These are phyloP conservation scores for Oppia nitens DNA, from an alignment of 1,140 invertebrate species.

Conservation along the genomic window DNA sequence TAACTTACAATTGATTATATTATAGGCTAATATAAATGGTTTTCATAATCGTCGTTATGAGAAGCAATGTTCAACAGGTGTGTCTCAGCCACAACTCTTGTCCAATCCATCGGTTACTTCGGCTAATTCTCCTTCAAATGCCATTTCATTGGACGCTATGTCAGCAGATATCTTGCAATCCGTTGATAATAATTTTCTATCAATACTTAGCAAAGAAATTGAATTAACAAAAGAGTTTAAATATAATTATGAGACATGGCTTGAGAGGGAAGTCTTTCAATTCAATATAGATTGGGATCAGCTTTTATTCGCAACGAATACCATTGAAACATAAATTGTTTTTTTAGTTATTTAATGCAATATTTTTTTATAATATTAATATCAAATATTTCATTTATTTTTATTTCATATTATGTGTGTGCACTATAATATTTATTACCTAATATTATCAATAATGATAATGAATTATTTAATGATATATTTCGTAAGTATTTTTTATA, in stretches of 20 bases:
- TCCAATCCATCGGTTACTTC: constrained; percentile 20
- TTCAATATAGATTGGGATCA: constrained; percentile 46
- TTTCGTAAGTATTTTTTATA: neutral
- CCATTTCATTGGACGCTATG: neutral
- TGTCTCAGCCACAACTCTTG: neutral
- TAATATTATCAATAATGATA: neutral
- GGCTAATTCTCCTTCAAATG: neutral
- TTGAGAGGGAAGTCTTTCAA: constrained; percentile 89
- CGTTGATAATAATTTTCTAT: constrained; percentile 64
- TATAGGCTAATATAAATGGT: constrained; percentile 78
- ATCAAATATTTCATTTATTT: neutral
- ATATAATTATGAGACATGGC: constrained; percentile 86
- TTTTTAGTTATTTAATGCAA: neutral
- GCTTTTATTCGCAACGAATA: constrained; percentile 26
- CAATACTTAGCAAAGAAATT: constrained; percentile 47
- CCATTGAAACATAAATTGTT: neutral
- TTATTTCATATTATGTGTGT: neutral
- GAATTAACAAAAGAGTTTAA: constrained; percentile 90
- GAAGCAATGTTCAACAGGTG: constrained; percentile 19
- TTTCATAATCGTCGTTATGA: constrained; percentile 85
- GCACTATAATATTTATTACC: neutral
- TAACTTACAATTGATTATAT: no score
- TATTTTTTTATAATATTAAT: neutral
- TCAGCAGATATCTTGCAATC: constrained; percentile 40
- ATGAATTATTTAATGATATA: neutral